Percentiles rank a stretch among this genome's conserved stretches.
These are phyloP conservation scores for Anastrepha ludens DNA, from an alignment of 1,140 invertebrate species.

Conservation along the genomic window DNA sequence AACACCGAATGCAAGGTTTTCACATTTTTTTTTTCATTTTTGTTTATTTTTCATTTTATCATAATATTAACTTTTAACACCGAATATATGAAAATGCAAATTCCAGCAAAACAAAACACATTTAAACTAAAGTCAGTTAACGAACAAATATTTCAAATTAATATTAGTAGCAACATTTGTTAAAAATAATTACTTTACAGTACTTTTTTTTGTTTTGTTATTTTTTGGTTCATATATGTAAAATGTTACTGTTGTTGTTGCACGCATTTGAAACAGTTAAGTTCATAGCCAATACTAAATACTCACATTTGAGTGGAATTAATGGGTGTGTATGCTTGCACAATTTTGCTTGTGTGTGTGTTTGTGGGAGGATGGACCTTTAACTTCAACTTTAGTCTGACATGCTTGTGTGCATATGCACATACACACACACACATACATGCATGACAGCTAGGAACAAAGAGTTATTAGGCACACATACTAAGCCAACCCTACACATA, in stretches of 20 bases:
- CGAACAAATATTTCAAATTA: not conserved
- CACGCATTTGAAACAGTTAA: constrained; percentile 16
- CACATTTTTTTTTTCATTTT: not conserved
- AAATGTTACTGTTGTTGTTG: constrained; percentile 38
- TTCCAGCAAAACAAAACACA: constrained; percentile 34
- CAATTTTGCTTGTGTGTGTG: not conserved
- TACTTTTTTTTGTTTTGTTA: not conserved
- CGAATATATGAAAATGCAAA: constrained; percentile 47
- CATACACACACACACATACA: not conserved
- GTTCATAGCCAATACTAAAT: constrained; percentile 41
- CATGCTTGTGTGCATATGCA: not conserved
- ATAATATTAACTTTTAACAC: constrained; percentile 14
- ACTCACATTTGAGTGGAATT: constrained; percentile 11
- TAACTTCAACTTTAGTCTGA: too few species aligned
- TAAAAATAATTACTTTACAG: constrained; percentile 49
- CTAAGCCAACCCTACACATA: not conserved
- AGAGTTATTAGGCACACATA: not conserved
- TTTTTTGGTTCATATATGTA: not conserved
- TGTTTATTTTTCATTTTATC: not conserved
- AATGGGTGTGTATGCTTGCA: not conserved
- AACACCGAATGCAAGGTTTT: not conserved
- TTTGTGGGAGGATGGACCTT: not conserved
- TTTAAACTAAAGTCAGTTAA: constrained; percentile 7
- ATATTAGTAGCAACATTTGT: not conserved
- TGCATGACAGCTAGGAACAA: not conserved